Evolutionary conservation across 1,140 invertebrate genomes (phyloP), one percentile per base, ranked within the genome.

Genomic region (Aleiodes sp.): DNA sequence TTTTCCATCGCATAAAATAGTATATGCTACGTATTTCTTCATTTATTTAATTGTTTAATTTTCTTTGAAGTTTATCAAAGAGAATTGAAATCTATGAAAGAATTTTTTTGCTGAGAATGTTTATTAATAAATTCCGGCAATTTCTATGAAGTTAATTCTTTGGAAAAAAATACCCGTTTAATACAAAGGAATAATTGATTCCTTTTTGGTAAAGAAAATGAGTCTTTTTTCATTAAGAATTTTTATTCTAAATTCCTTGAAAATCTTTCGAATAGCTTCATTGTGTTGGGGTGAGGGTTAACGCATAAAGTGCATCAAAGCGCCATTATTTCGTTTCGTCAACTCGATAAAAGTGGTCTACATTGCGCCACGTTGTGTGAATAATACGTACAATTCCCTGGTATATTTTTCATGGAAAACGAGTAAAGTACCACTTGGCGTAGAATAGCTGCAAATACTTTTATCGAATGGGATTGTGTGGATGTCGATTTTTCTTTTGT

Each of bases 311-410:
- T 4, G 59, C 43, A 65, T 71, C 64, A 67, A 71, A 67, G 59
- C 46, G 10, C 59, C 65, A 67, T 71, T 71, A 66, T 71, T 71
- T 43, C 52, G 33, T 39, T 52, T 16, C 65, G 59, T 62, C 41
- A 67, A 66, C 63, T 71, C 57, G 16, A 60, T 67, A 67, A 71
- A 67, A 61, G 57, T 31, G n/a, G 26, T 29, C 39, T 43, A 26
- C 24, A 14, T 28, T 4, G 35, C 21, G 19, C 64, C 33, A 43
- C 31, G 31, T 59, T 62, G 39, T 37, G 19, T 46, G 28, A 59
- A 46, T 66, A 26, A 57, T 31, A 56, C 39, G 24, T 19, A 61
- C 63, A n/a, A 43, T 43, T 35, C 8, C 10, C 39, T 56, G 31
- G 64, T 67, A 29, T 28, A 24, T 35, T 10, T 26, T 10, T 46